Percentiles rank a stretch among this genome's conserved stretches.
Conservation (phyloP, 2,113 vertebrate species). For the Myrmecophaga tridactyla region DNA sequence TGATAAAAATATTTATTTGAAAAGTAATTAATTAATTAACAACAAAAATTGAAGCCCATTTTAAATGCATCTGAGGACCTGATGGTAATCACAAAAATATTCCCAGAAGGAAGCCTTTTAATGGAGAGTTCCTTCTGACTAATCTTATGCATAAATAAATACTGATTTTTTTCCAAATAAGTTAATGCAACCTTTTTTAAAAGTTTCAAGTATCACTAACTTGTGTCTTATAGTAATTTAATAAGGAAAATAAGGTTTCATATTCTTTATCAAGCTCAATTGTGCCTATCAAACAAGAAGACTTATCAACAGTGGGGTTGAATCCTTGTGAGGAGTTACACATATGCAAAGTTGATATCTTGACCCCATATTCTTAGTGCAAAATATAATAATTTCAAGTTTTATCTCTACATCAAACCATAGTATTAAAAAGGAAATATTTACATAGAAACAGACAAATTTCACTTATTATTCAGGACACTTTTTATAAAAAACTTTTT, state of each 20-base stretch:
- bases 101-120: not conserved
- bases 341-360: not conserved
- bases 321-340: not conserved
- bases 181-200: not conserved
- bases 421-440: not conserved
- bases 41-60: not conserved
- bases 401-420: not conserved
- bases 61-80: not conserved
- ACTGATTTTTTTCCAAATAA: constrained; percentile 37
- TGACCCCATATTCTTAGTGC: not conserved
- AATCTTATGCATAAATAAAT: not conserved
- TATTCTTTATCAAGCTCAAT: constrained; percentile 2
- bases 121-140: not conserved
- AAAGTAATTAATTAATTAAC: too few relatives aligned
- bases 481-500: constrained; percentile 12
- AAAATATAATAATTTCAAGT: constrained; percentile 38
- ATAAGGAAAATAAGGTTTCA: constrained; percentile 8
- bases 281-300: constrained; percentile 14
- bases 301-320: not conserved
- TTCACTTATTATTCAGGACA: not conserved
- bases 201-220: not conserved
- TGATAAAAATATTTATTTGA: too few relatives aligned
- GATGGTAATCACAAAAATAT: not conserved
- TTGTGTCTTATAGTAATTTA: constrained; percentile 19
- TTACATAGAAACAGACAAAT: not conserved